phyloP scores from a whole-genome alignment of 1,140 invertebrate species.

The Calycopis cecrops region DNA sequence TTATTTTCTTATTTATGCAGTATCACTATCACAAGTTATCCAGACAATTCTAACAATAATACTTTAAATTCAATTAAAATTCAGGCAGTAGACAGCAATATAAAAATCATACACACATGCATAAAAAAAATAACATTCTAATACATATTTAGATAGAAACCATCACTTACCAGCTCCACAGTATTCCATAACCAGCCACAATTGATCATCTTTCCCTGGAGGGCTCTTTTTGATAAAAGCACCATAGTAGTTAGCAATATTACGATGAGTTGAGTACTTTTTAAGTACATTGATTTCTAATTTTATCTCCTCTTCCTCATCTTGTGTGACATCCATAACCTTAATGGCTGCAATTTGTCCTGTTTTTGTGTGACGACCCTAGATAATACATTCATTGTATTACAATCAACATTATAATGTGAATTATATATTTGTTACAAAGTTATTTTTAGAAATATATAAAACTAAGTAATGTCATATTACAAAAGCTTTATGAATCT shows the following conservation, averaged over 20 bases:
- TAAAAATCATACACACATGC: too few species aligned
- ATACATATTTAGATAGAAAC: too few species aligned
- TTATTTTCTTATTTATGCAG: too few species aligned
- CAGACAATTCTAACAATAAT: too few species aligned
- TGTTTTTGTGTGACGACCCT: conserved; percentile 99
- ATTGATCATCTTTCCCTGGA: conserved; percentile 98
- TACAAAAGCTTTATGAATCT: too few species aligned
- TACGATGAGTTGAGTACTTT: conserved; percentile 99
- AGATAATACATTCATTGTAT: conserved; percentile 31
- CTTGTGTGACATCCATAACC: conserved; percentile 99
- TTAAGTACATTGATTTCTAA: conserved; percentile 99
- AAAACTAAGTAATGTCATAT: too few species aligned
- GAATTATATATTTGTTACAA: too few species aligned
- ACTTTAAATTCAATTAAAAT: too few species aligned
- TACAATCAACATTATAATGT: conserved; percentile 13
- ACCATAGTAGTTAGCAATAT: conserved; percentile 99
- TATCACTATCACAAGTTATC: too few species aligned
- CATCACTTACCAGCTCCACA: conserved; percentile 90
- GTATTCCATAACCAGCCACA: conserved; percentile 99
- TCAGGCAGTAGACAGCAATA: too few species aligned
- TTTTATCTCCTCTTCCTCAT: conserved; percentile 99
- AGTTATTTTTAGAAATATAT: too few species aligned
- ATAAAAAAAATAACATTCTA: too few species aligned
- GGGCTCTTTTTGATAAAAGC: conserved; percentile 99
- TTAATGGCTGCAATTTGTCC: conserved; percentile 99